Evolutionary conservation across 37 sponge, comb jelly and placozoan genomes (phyloP), one percentile per base, ranked within the genome.

Genomic region (Haliclona indistincta): DNA sequence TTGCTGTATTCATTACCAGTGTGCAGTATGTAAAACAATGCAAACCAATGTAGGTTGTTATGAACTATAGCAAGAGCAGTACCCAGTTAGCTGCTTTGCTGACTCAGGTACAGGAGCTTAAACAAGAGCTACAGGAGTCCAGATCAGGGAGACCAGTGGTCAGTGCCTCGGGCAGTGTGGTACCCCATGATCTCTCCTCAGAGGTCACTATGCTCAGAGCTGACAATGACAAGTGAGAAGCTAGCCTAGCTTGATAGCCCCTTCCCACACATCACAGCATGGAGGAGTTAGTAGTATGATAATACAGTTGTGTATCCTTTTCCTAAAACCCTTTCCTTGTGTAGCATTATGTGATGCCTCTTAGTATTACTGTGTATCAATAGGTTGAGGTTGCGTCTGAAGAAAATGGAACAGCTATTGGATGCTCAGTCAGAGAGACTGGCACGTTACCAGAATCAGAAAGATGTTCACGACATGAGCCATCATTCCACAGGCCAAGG

Each of bases 141-240:
- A 72, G 63, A 26, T 74, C 78, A 45, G 92, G 92, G 3, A 43
- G 88, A 26, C 60, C 68, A 69, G 72, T 86, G 39, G 94, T 93
- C 10, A 81, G 72, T 33, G 89, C 80, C 4, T 77, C 75, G 49
- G 94, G 94, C 28, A 80, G 67, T 28, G 71, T 81, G 4, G 80
- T 80, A 36, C 38, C 73, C 43, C 88, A 93, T 71, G 97, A 96
- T 67, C 75, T 93, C 73, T 70, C 84, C 43, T 80, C 70, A 63
- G 97, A 96, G 72, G 87, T 84, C 83, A 90, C 94, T 17, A 92
- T 96, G 94, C 54, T 96, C n/a, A 64, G 86, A 63, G 88, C 97
- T 68, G 97, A 96, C 25, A 89, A 89, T 78, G 97, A 96, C 80
- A 91, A 91, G 89, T 89, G 44, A 56, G 88, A 1, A 17, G 1